Evolutionary conservation across 2,113 vertebrate species (phyloP), one percentile per base, ranked within the genome.

Genomic region (Larimichthys crocea): DNA sequence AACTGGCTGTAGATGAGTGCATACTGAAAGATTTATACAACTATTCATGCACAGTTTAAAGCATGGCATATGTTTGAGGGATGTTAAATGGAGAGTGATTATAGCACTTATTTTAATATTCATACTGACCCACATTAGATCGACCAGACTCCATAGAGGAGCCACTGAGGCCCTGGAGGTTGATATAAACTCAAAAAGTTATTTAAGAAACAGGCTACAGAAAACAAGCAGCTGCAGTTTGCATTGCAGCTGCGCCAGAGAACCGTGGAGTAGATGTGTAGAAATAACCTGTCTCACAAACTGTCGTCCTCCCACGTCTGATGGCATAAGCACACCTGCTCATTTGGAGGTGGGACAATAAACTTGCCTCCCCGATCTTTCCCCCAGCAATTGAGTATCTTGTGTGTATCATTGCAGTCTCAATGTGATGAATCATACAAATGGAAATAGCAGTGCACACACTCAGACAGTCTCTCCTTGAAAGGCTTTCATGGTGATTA

Each of bases 11-110:
- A 90, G 86, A 89, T 90, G 88, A 92, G 89, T 93, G 90, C 90
- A 59, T 83, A 60, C 86, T 93, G 80, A 93, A 93, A 92, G 79
- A 93, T 93, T 93, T 65, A 93, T 92, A 70, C 87, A 70, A 61
- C 88, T 74, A 72, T 92, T 92, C 86, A 87, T 80, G 82, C 89
- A 88, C 89, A 88, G 89, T 91, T 92, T 93, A 91, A 89, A 82
- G 76, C 60, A 35, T 66, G 85, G 84, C 88, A 75, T 79, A 89
- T 91, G 83, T 88, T 88, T 82, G 83, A 88, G 60, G 82, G 73
- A 56, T 71, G 71, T 76, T 91, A 88, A 91, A 80, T 68, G 84
- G 70, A 74, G 89, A 87, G 63, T 84, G 82, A 91, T 88, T 83
- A 91, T 46, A 75, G 84, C 56, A 44, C 79, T 85, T 90, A 67